Conservation (phyloP, 1,140 invertebrate species). For the Leptonema lineaticorne region DNA sequence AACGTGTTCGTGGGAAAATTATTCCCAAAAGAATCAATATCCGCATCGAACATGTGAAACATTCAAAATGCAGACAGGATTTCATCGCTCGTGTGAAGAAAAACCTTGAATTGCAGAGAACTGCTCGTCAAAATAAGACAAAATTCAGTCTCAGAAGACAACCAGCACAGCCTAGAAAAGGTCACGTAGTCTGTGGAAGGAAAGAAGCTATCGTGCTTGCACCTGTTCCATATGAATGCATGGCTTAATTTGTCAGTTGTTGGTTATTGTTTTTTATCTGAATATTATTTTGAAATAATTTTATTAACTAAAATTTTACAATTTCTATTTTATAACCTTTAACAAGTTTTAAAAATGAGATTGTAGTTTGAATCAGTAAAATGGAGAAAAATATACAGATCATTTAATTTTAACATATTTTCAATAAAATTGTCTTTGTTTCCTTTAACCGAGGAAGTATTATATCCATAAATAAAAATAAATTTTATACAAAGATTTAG, state of each 20-base stretch:
- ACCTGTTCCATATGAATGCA: slow-evolving; percentile 96
- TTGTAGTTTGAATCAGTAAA: too few relatives aligned
- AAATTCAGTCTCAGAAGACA: slow-evolving; percentile 79
- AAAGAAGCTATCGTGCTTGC: slow-evolving; percentile 80
- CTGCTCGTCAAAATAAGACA: slow-evolving; percentile 79
- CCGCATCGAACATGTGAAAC: slow-evolving; percentile 95
- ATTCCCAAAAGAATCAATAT: slow-evolving; percentile 97
- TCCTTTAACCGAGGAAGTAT: too few relatives aligned
- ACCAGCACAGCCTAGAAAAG: slow-evolving; percentile 78
- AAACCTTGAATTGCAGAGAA: slow-evolving; percentile 80
- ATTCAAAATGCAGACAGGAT: slow-evolving; percentile 95
- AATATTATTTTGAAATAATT: too few relatives aligned
- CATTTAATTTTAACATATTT: too few relatives aligned
- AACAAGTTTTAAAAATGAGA: too few relatives aligned
- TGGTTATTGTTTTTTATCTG: too few relatives aligned
- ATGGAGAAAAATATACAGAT: too few relatives aligned
- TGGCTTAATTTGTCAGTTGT: slow-evolving; percentile 85
- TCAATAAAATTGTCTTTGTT: too few relatives aligned
- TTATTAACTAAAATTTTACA: too few relatives aligned
- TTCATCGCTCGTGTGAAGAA: slow-evolving; percentile 91
- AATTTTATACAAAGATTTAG: too few relatives aligned
- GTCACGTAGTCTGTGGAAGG: slow-evolving; percentile 84
- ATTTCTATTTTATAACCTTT: too few relatives aligned
- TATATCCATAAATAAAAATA: too few relatives aligned
- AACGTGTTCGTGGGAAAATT: slow-evolving; percentile 90